These are phyloP conservation scores for Meta bourneti DNA, from an alignment of 2,888 invertebrate genomes.

Conservation along the genomic window DNA sequence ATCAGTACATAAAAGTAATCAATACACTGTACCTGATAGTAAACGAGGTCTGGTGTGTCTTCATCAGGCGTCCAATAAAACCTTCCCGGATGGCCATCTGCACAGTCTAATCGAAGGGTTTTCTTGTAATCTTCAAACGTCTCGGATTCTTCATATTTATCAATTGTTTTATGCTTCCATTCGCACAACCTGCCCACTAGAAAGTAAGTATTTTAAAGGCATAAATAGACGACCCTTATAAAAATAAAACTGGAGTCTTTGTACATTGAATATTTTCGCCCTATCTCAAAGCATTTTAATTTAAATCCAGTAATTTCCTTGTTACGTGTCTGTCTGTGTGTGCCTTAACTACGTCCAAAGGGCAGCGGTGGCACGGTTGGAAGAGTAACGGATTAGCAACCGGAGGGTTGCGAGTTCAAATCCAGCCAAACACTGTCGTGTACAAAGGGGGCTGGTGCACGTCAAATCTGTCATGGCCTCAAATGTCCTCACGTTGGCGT, in stretches of 20 bases:
- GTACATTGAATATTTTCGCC: background rate
- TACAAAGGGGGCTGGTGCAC: too few species aligned
- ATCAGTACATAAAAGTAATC: too few species aligned
- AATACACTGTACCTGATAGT: constrained; percentile 88
- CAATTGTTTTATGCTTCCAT: constrained; percentile 90
- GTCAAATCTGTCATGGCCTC: too few species aligned
- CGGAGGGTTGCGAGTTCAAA: too few species aligned
- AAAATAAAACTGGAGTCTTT: background rate
- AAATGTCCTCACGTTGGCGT: too few species aligned
- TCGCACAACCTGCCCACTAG: constrained; percentile 82
- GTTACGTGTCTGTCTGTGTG: too few species aligned
- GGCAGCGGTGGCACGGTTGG: too few species aligned
- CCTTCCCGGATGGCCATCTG: constrained; percentile 83
- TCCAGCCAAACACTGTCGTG: too few species aligned
- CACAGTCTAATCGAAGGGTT: constrained; percentile 88
- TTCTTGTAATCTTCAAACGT: constrained; percentile 89
- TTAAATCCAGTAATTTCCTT: too few species aligned
- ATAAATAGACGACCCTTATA: background rate
- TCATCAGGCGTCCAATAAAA: constrained; percentile 85
- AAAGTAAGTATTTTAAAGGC: background rate
- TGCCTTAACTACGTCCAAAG: too few species aligned
- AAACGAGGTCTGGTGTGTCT: constrained; percentile 91
- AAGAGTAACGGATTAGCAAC: too few species aligned
- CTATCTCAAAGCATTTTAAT: background rate
- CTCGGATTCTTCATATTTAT: constrained; percentile 85